A percentile compares a stretch with the other conserved stretches of the same genome.
phyloP scores from a whole-genome alignment of 2,113 vertebrate species.

The Perca fluviatilis region DNA sequence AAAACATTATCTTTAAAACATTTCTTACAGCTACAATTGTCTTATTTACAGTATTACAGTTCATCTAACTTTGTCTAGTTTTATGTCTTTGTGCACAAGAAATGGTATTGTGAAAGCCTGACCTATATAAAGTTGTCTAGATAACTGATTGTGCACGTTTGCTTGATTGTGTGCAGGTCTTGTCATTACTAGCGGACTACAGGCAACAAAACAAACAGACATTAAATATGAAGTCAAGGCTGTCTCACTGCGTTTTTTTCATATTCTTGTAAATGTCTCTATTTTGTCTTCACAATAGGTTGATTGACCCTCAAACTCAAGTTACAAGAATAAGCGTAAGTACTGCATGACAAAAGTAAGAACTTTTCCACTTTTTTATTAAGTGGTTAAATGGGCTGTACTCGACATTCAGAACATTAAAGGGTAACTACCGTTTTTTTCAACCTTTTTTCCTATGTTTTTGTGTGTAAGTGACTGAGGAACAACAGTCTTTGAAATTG shows the following conservation, averaged over 20 bases:
- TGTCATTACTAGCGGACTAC: not conserved
- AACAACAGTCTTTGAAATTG: too few species aligned
- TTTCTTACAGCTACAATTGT: not conserved
- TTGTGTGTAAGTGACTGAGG: too few species aligned
- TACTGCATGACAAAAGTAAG: slow-evolving; percentile 47
- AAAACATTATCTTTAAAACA: not conserved
- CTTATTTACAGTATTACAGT: not conserved
- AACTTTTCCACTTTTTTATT: too few species aligned
- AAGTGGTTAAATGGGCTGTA: too few species aligned
- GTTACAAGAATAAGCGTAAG: slow-evolving; percentile 95
- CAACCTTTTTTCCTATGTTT: too few species aligned
- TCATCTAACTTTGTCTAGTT: not conserved
- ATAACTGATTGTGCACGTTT: not conserved
- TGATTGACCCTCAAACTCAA: slow-evolving; percentile 98
- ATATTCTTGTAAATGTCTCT: not conserved
- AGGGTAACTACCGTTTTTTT: too few species aligned
- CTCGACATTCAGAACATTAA: too few species aligned
- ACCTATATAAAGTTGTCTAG: not conserved
- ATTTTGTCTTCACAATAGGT: slow-evolving; percentile 78
- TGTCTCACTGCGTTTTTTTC: not conserved
- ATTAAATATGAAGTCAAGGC: not conserved
- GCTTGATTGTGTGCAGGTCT: not conserved
- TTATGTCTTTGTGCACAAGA: not conserved
- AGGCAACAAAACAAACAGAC: not conserved
- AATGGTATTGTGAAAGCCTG: not conserved